Percentiles rank a stretch among this genome's conserved stretches.
Conservation (phyloP, 2,888 invertebrate genomes). For the Junonia oenone region DNA sequence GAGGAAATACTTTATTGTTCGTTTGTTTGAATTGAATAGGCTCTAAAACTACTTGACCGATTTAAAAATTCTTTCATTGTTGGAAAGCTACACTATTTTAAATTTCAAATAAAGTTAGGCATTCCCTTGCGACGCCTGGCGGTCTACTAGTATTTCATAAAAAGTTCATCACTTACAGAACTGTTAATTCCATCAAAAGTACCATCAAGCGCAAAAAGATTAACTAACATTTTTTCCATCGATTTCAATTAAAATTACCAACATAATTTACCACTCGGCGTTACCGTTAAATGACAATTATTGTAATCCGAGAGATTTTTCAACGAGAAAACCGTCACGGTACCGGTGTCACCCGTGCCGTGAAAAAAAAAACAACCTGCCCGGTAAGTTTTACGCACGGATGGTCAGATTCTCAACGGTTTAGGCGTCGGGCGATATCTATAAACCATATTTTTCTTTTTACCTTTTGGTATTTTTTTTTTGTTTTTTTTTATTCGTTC, state of each 20-base stretch:
- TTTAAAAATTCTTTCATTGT: too few species aligned
- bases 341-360: slow-evolving; percentile 30
- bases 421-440: slow-evolving; percentile 40
- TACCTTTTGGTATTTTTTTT: slow-evolving; percentile 21
- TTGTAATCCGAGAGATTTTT: slow-evolving; percentile 24
- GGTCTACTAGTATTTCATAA: too few species aligned
- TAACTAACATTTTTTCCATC: slow-evolving; percentile 1
- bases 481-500: not conserved
- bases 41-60: too few species aligned
- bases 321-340: slow-evolving; percentile 11
- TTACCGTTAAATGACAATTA: slow-evolving; percentile 26
- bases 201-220: not conserved
- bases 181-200: not conserved
- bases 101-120: too few species aligned
- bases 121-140: too few species aligned
- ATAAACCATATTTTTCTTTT: slow-evolving; percentile 32
- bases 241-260: slow-evolving; percentile 12
- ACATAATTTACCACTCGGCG: slow-evolving; percentile 13
- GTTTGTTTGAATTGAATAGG: too few species aligned
- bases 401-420: slow-evolving; percentile 45
- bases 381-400: slow-evolving; percentile 46
- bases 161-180: not conserved
- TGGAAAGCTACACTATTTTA: too few species aligned
- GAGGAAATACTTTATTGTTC: too few species aligned
- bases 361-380: slow-evolving; percentile 34